Evolutionary conservation across 2,888 invertebrate species (phyloP), one percentile per base, ranked within the genome.

Genomic region (Apodemia zela): DNA sequence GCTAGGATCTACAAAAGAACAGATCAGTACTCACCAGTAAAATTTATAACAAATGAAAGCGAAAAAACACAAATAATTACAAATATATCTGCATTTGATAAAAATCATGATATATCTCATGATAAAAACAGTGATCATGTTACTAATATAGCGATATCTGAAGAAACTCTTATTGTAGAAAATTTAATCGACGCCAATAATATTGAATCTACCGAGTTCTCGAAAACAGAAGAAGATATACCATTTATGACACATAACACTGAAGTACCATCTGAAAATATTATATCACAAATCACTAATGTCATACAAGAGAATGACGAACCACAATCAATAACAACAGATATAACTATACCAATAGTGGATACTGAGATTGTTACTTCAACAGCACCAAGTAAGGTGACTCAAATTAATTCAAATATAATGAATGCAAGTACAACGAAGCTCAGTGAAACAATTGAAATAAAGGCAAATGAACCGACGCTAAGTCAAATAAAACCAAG

Each of bases 1-100:
- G 63, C 68, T 6, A 71, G 72, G 6, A 70, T 75, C 10, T 73
- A 72, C 49, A 77, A 73, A 65, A 67, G 73, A 65, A 69, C 70
- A 18, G 65, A 67, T 60, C 47, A 47, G 3, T 17, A 17, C n/a
- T 47, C 17, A 47, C 60, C 62, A 59, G 59, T 65, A 60, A 65
- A 67, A 65, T 67, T 69, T 54, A 60, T 67, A 35, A 65, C 69
- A 47, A 60, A 68, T 11, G 65, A 62, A 59, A 65, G 63, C 21
- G 63, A 70, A 59, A 62, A 69, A 57, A 65, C 68, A 45, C 67
- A 69, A 59, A 71, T 69, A 15, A 62, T 73, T n/a, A 68, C 72
- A 11, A 72, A 74, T 58, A 61, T 69, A 69, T 76, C 77, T 15
- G 63, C 60, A 3, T 60, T 67, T 8, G 65, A 72, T 21, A 63